phyloP scores from a whole-genome alignment of 2,888 invertebrate species.

The Tetragnatha montana region DNA sequence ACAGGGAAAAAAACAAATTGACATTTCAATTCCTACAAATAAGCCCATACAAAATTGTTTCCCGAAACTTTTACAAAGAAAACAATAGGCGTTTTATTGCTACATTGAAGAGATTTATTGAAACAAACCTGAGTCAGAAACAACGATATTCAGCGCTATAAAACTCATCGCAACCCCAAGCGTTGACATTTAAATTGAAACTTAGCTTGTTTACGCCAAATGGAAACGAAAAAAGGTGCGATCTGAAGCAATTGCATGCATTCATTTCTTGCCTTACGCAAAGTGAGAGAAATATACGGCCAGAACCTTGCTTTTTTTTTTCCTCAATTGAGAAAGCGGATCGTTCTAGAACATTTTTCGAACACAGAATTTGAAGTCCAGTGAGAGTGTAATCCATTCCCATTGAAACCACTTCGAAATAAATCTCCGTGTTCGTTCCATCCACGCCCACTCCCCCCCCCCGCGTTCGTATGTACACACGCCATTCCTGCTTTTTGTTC shows the following conservation, averaged over 20 bases:
- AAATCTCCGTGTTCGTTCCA: constrained; percentile 25
- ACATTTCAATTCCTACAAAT: too few species aligned
- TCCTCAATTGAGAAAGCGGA: constrained; percentile 8
- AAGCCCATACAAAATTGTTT: too few species aligned
- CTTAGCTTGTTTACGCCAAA: constrained; percentile 37
- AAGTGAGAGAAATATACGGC: neutral
- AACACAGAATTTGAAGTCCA: constrained; percentile 11
- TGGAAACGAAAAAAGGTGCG: neutral
- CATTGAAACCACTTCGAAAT: constrained; percentile 35
- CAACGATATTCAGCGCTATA: constrained; percentile 7
- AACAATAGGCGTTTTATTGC: neutral
- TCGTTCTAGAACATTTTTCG: neutral
- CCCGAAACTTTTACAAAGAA: neutral
- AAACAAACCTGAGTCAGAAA: neutral
- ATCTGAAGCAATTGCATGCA: neutral
- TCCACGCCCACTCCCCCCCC: neutral
- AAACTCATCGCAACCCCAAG: constrained; percentile 9
- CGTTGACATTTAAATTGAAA: constrained; percentile 58
- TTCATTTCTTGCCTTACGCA: neutral
- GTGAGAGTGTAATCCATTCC: constrained; percentile 34
- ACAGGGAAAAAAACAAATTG: too few species aligned
- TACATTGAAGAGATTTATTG: neutral
- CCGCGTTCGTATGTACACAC: neutral
- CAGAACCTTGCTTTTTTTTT: neutral
- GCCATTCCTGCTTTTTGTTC: neutral